Percentiles rank a stretch among this genome's conserved stretches.
phyloP scores from a whole-genome alignment of 2,113 vertebrate genomes.

The Scomber scombrus region DNA sequence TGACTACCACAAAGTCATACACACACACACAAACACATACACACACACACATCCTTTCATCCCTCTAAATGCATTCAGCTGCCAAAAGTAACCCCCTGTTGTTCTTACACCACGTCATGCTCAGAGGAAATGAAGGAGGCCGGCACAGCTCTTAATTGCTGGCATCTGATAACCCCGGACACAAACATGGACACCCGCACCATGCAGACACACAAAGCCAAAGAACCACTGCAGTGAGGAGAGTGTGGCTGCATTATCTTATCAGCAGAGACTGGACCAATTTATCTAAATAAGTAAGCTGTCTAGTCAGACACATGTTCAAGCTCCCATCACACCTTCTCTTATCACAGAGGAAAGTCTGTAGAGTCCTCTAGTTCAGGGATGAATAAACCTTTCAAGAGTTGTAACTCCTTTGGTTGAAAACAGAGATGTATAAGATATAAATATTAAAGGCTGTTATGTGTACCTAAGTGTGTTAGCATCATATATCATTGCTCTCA shows the following conservation, averaged over 20 bases:
- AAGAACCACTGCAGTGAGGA: neutral
- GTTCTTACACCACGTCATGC: constrained; percentile 6
- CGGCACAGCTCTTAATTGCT: constrained; percentile 29
- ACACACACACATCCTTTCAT: constrained; percentile 19
- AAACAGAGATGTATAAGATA: too few species aligned
- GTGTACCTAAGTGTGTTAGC: too few species aligned
- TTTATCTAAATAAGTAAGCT: constrained; percentile 40
- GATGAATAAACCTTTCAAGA: neutral
- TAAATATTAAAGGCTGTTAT: neutral
- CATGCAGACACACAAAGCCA: neutral
- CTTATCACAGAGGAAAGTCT: constrained; percentile 50
- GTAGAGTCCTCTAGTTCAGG: neutral
- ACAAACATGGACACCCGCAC: constrained; percentile 4
- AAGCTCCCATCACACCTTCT: constrained; percentile 59
- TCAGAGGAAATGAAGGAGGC: constrained; percentile 43
- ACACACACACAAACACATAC: constrained; percentile 5
- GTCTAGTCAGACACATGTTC: constrained; percentile 40
- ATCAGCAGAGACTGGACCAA: constrained; percentile 49
- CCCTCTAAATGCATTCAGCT: constrained; percentile 41
- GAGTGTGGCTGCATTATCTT: constrained; percentile 36
- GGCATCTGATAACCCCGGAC: constrained; percentile 39
- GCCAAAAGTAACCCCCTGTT: constrained; percentile 14
- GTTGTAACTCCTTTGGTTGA: too few species aligned
- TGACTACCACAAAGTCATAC: too few species aligned
- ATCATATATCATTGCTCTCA: neutral